Base-by-base conservation (phyloP, 2,888 invertebrate species). In the Arctia plantaginis region DNA sequence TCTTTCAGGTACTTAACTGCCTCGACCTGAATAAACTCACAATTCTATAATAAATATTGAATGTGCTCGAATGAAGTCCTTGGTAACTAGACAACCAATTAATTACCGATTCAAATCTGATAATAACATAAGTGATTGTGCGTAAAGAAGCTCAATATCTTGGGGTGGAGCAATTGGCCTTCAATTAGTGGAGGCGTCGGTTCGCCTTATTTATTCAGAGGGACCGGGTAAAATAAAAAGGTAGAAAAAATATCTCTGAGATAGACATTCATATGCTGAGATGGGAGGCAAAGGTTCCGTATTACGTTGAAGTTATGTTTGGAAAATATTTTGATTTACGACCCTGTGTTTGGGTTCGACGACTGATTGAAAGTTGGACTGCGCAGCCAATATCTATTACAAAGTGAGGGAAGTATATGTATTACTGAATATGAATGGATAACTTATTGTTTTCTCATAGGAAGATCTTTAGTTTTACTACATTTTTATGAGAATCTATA, bases 131-230 rank as follows among this genome's bases (percentile, higher is more conserved):
- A 90, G 88, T 87, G 86, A 87, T 86, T 84, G 84, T 81, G 83
- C 76, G 81, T 82, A 80, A 83, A 86, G 79, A 81, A 78, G 80
- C 71, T 79, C 83, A 85, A 85, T 87, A 88, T 85, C 83, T 82
- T 80, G 77, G 84, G 85, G 80, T 84, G 80, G 77, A 86, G 86
- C 87, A 89, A 90, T 89, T 90, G 90, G 81, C 77, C 88, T 91
- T 91, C 92, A 92, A 92, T 92, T 92, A 93, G 90, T 84, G 77
- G 82, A 86, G 88, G 89, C 90, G 88, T 88, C 87, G 86, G 89
- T 81, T 87, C 88, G 81, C 83, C 80, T 92, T 90, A 92, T 90
- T 93, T 92, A 92, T 93, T 92, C 91, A 90, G 87, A 90, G 87
- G 90, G 89, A 87, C 86, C 83, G 87, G 86, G 88, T 89, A 86